These are phyloP conservation scores for Pundamilia nyererei DNA, from an alignment of 2,113 vertebrate species.

Conservation along the genomic window DNA sequence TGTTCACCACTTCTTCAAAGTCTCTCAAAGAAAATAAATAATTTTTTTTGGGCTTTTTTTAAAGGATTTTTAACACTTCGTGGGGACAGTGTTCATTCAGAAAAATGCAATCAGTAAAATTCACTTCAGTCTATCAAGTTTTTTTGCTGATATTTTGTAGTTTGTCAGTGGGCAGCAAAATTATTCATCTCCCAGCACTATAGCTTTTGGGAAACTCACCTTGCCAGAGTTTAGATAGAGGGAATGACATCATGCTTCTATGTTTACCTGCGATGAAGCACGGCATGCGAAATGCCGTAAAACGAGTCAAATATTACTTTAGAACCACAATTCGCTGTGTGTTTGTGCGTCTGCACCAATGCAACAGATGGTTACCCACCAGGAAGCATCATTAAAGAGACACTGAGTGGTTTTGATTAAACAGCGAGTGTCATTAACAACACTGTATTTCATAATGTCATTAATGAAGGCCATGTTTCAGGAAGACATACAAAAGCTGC, in stretches of 20 bases:
- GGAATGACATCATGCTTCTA: background rate
- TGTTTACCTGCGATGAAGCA: background rate
- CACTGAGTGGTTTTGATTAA: background rate
- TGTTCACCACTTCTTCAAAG: background rate
- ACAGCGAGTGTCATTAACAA: background rate
- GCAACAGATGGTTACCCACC: slow-evolving; percentile 3
- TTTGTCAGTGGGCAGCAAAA: background rate
- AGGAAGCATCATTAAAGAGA: slow-evolving; percentile 9
- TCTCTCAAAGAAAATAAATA: background rate
- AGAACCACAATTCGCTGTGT: background rate
- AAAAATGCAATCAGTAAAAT: background rate
- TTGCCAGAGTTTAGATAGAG: background rate
- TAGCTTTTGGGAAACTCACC: background rate
- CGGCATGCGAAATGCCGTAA: background rate
- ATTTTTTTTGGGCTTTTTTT: background rate
- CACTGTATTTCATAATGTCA: background rate
- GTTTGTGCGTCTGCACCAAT: background rate
- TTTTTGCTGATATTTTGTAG: background rate
- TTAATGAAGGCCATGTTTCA: background rate
- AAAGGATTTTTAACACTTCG: background rate
- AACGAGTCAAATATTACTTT: background rate
- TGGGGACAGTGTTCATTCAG: background rate
- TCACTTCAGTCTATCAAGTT: background rate
- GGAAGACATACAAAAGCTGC: background rate
- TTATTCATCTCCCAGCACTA: background rate